Percentiles rank a stretch among this genome's conserved stretches.
Conservation (phyloP, 2,797 vertebrate genomes). For the Ispidina lecontei region DNA sequence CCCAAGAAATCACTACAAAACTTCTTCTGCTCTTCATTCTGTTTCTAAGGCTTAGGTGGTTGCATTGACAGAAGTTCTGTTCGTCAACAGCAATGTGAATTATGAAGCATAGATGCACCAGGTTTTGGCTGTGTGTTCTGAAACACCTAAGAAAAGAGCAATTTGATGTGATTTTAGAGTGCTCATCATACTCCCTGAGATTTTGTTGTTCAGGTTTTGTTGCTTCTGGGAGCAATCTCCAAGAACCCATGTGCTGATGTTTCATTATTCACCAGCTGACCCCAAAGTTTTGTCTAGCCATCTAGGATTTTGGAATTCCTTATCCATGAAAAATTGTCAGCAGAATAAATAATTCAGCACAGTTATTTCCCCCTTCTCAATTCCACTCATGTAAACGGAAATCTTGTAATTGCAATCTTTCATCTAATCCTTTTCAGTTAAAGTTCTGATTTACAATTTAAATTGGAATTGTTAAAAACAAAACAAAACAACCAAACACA, state of each 20-base stretch:
- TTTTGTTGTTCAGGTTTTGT: not conserved
- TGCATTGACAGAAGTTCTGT: not conserved
- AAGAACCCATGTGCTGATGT: not conserved
- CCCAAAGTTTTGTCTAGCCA: not conserved
- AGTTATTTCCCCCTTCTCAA: not conserved
- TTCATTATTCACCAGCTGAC: not conserved
- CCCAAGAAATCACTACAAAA: not conserved
- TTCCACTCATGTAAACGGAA: not conserved
- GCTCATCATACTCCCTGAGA: not conserved
- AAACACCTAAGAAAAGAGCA: not conserved
- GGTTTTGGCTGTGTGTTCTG: not conserved
- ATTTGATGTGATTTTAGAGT: not conserved
- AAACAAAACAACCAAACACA: not conserved
- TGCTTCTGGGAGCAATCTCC: not conserved
- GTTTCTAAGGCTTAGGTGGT: not conserved
- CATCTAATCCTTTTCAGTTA: not conserved
- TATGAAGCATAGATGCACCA: not conserved
- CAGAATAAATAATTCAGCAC: not conserved
- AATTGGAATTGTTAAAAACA: not conserved
- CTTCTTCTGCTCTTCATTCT: not conserved
- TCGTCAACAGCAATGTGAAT: not conserved
- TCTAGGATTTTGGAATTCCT: not conserved
- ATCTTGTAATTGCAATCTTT: not conserved
- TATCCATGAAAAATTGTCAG: not conserved
- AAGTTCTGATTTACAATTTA: not conserved